A percentile compares a stretch with the other conserved stretches of the same genome.
phyloP scores from a whole-genome alignment of 1,140 invertebrate species.

The Drosophila triauraria region DNA sequence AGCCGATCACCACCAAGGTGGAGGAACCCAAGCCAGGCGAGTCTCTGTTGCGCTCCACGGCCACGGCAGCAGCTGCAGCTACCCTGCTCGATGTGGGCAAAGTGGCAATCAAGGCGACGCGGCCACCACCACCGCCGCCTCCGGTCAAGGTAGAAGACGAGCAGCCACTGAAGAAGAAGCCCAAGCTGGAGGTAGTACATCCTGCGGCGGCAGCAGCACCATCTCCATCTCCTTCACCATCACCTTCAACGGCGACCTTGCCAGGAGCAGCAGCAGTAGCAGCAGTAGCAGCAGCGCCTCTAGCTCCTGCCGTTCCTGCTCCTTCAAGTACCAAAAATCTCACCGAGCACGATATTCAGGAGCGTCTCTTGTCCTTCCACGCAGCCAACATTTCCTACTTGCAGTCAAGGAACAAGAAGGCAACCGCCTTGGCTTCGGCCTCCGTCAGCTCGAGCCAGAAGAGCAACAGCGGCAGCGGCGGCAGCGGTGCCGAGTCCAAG shows the following conservation, averaged over 20 bases:
- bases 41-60: constrained; percentile 56
- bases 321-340: constrained; percentile 61
- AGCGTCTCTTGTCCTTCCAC: constrained; percentile 87
- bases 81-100: constrained; percentile 41
- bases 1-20: not conserved
- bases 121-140: constrained; percentile 2
- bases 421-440: constrained; percentile 22
- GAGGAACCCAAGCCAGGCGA: constrained; percentile 67
- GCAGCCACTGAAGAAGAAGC: constrained; percentile 63
- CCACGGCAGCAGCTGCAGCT: constrained; percentile 24
- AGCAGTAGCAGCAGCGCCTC: not conserved
- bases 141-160: constrained; percentile 56
- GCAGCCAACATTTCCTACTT: constrained; percentile 87
- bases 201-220: not conserved
- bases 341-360: constrained; percentile 87
- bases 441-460: constrained; percentile 23
- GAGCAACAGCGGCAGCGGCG: constrained; percentile 33
- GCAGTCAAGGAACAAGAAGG: constrained; percentile 87
- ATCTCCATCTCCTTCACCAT: not conserved
- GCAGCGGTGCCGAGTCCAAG: constrained; percentile 35
- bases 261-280: not conserved
- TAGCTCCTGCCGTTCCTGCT: not conserved
- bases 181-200: constrained; percentile 42
- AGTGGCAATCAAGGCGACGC: constrained; percentile 31
- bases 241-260: not conserved